Evolutionary conservation across 2,113 vertebrate species (phyloP), one percentile per base, ranked within the genome.

Genomic region (Cephalopholis sonnerati): DNA sequence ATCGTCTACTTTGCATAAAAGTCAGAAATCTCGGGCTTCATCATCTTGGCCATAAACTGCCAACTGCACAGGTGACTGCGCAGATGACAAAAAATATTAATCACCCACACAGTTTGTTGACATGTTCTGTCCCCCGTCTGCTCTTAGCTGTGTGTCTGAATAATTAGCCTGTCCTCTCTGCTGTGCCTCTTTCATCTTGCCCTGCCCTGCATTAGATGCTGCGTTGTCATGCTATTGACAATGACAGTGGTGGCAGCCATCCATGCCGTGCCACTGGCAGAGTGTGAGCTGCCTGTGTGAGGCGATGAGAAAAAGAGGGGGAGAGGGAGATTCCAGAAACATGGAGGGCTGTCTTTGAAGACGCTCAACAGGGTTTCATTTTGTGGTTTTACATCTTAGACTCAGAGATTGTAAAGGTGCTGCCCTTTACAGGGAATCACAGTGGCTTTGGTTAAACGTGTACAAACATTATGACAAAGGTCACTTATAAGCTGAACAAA

Each of bases 41-140:
- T 91, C 74, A 58, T 86, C 73, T 70, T 65, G 44, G 81, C 57
- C 64, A 50, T 70, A 78, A 84, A 83, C 82, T 66, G 66, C 57
- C 75, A 80, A 58, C 85, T 74, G 71, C 78, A 84, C 75, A 93
- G 87, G 87, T 92, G 87, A 90, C 87, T 84, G 80, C 24, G 12
- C 50, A 39, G 70, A 74, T 87, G 87, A 92, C 86, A 85, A 87
- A 89, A 91, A 88, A 88, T 88, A 90, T 92, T 76, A 91, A 92
- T 94, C 92, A 92, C 82, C 82, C 67, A 86, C 93, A 91, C 79
- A 84, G 83, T 92, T 91, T 93, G 92, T 90, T 90, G 92, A 93
- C 92, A 88, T 67, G 53, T 87, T 75, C 72, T 86, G 70, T 87
- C 41, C 74, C 85, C 79, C 41, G 68, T 88, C 81, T 88, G 88